Conservation (phyloP, 2,797 vertebrate genomes). For the Myotis planiceps region DNA sequence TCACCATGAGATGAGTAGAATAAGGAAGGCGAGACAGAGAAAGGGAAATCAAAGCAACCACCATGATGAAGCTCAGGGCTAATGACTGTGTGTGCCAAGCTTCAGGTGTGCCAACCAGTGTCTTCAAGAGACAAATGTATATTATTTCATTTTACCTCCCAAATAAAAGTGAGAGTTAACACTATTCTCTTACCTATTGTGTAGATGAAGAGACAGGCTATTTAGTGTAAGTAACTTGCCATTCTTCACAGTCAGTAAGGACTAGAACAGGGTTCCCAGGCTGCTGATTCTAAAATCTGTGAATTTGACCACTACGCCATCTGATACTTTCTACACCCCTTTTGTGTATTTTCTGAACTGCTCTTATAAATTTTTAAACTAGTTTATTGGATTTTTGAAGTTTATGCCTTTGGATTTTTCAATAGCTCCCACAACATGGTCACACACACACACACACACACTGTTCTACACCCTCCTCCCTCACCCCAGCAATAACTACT, state of each 20-base stretch:
- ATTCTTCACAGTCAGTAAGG: not conserved
- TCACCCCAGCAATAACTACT: not conserved
- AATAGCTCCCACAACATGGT: not conserved
- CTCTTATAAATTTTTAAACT: not conserved
- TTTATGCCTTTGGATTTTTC: not conserved
- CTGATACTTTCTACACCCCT: fast-evolving
- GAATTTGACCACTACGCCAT: fast-evolving
- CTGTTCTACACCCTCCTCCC: not conserved
- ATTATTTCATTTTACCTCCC: not conserved
- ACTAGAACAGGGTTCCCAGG: not conserved
- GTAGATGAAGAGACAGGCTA: not conserved
- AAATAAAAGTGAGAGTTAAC: not conserved
- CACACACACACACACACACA: not conserved
- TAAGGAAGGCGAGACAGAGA: not conserved
- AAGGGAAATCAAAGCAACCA: not conserved
- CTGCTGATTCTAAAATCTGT: too few species aligned
- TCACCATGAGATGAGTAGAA: not conserved
- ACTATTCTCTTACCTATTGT: not conserved
- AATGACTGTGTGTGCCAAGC: too few species aligned
- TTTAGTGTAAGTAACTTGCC: not conserved
- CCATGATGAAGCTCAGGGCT: not conserved
- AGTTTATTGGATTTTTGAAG: not conserved
- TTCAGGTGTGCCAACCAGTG: not conserved
- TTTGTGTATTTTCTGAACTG: not conserved
- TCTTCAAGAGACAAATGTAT: not conserved